A percentile compares a stretch with the other conserved stretches of the same genome.
phyloP scores from a whole-genome alignment of 2,888 invertebrate genomes.

The Cabera pusaria region DNA sequence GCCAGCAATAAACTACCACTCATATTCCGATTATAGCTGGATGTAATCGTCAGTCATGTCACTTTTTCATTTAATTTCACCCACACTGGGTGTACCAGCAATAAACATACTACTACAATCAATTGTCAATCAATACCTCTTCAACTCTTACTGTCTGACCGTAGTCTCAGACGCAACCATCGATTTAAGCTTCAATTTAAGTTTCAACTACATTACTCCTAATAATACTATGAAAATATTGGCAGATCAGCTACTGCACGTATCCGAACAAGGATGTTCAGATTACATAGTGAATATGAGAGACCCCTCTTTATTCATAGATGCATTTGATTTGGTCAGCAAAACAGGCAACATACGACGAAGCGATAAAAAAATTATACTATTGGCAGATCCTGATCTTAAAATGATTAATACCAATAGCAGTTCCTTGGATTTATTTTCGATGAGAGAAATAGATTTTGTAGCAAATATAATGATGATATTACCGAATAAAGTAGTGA shows the following conservation, averaged over 20 bases:
- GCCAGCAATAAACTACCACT: slow-evolving; percentile 2
- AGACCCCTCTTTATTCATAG: slow-evolving; percentile 61
- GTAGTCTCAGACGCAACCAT: slow-evolving; percentile 54
- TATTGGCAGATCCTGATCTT: slow-evolving; percentile 50
- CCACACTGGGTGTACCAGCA: slow-evolving; percentile 30
- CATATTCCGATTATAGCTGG: neutral
- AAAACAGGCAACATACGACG: slow-evolving; percentile 63
- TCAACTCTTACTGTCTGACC: slow-evolving; percentile 57
- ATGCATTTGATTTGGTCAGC: slow-evolving; percentile 60
- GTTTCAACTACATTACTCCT: slow-evolving; percentile 45
- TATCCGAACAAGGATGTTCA: slow-evolving; percentile 73
- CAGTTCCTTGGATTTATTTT: slow-evolving; percentile 45
- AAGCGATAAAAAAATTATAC: slow-evolving; percentile 70
- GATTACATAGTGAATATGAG: slow-evolving; percentile 66
- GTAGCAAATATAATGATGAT: slow-evolving; percentile 62
- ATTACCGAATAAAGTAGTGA: slow-evolving; percentile 33
- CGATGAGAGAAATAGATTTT: slow-evolving; percentile 53
- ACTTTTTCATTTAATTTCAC: slow-evolving; percentile 18
- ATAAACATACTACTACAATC: slow-evolving; percentile 59
- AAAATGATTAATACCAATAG: slow-evolving; percentile 13
- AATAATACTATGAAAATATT: slow-evolving; percentile 40
- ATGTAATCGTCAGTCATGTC: slow-evolving; percentile 14
- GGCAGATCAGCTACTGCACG: slow-evolving; percentile 44
- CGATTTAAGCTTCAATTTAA: slow-evolving; percentile 36
- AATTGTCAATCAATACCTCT: slow-evolving; percentile 55